Conservation (phyloP, 2,113 vertebrate genomes). For the Pseudolaguvia tuberculata region DNA sequence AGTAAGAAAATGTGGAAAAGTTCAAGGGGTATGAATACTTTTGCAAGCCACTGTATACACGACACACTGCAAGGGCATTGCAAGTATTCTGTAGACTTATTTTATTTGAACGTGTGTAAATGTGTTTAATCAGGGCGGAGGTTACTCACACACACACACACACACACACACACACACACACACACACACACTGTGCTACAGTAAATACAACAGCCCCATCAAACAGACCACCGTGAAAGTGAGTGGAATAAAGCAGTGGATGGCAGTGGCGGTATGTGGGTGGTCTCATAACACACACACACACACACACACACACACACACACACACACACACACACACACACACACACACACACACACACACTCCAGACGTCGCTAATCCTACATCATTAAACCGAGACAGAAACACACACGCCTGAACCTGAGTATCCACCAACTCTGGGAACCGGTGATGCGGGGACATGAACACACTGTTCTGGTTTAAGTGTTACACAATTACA, state of each 20-base stretch:
- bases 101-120: neutral
- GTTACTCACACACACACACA: constrained; percentile 23
- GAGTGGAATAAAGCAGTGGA: constrained; percentile 42
- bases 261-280: constrained; percentile 22
- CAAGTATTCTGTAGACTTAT: constrained; percentile 1
- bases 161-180: neutral
- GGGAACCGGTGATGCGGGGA: neutral
- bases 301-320: no score
- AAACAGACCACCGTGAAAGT: constrained; percentile 43
- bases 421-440: neutral
- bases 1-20: no score
- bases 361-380: constrained; percentile 34
- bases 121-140: constrained; percentile 27
- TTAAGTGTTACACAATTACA: neutral
- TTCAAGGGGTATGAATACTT: no score
- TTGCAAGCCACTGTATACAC: no score
- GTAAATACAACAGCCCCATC: constrained; percentile 28
- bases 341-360: neutral
- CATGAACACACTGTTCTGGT: neutral
- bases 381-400: constrained; percentile 21
- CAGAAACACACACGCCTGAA: constrained; percentile 13
- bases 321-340: no score
- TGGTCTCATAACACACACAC: constrained; percentile 34
- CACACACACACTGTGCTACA: constrained; percentile 17
- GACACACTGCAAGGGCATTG: no score